Evolutionary conservation across 2,113 vertebrate genomes (phyloP).

Genomic region (Mormyrus lacerda): DNA sequence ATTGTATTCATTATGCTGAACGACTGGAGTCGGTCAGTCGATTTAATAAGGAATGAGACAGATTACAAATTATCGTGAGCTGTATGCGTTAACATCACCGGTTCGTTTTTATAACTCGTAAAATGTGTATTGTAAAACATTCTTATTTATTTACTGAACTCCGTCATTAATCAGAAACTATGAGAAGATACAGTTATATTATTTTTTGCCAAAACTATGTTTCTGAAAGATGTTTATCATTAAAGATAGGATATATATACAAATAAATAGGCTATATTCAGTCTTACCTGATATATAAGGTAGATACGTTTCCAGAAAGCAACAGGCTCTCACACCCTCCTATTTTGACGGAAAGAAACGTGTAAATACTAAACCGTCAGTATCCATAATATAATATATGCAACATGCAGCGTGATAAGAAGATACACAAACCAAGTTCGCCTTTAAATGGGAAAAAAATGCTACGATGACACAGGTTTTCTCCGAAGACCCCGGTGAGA

Average conservation of each 20-base stretch:
- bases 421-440: not conserved
- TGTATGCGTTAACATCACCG: not conserved
- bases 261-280: not conserved
- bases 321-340: slow-evolving; percentile 11
- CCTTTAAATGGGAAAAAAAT: not conserved
- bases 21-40: not conserved
- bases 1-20: slow-evolving; percentile 11
- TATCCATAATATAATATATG: not conserved
- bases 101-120: slow-evolving; percentile 3
- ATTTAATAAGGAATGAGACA: not conserved
- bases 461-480: not conserved
- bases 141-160: not conserved
- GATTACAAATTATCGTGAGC: slow-evolving; percentile 9
- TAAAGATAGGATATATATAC: not conserved
- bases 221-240: not conserved
- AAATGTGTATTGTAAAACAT: not conserved
- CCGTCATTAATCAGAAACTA: not conserved
- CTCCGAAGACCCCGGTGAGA: not conserved
- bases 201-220: not conserved
- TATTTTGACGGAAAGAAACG: not conserved
- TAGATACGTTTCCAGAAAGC: not conserved
- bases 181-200: not conserved
- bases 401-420: not conserved
- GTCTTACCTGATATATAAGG: slow-evolving; percentile 1
- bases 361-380: not conserved